phyloP scores from a whole-genome alignment of 2,113 vertebrate genomes.

The Syngnathoides biaculeatus region DNA sequence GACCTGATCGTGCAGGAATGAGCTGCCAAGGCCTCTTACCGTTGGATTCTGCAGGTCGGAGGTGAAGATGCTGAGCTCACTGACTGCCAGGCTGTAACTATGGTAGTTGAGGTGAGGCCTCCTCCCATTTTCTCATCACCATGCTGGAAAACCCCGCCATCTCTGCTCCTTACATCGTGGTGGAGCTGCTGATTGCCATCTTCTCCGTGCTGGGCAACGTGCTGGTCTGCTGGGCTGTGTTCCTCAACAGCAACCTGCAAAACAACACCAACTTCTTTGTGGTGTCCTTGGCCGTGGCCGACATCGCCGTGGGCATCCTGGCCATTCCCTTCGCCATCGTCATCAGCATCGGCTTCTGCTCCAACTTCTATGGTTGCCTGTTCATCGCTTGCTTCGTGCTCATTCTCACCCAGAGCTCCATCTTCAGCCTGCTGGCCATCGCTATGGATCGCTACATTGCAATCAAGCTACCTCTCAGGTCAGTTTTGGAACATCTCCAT shows the following conservation, averaged over 20 bases:
- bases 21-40: not conserved
- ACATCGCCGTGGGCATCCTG: slow-evolving; percentile 92
- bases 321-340: slow-evolving; percentile 92
- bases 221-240: slow-evolving; percentile 95
- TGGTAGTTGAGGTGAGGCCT: slow-evolving; percentile 78
- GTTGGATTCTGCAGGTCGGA: slow-evolving; percentile 16
- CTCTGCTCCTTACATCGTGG: slow-evolving; percentile 75
- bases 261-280: slow-evolving; percentile 96
- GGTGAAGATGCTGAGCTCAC: slow-evolving; percentile 31
- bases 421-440: slow-evolving; percentile 95
- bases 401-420: slow-evolving; percentile 94
- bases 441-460: slow-evolving; percentile 94
- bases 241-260: slow-evolving; percentile 91
- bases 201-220: slow-evolving; percentile 92
- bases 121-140: slow-evolving; percentile 71
- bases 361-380: slow-evolving; percentile 91
- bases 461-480: slow-evolving; percentile 93
- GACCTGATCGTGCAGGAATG: slow-evolving; percentile 10
- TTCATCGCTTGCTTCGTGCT: slow-evolving; percentile 95
- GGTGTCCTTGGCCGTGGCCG: slow-evolving; percentile 90
- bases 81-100: slow-evolving; percentile 76
- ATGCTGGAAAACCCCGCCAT: slow-evolving; percentile 69
- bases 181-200: slow-evolving; percentile 88
- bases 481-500: slow-evolving; percentile 41
- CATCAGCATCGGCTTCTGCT: slow-evolving; percentile 94